Base-by-base conservation (phyloP, 2,113 vertebrate species). In the human region DNA sequence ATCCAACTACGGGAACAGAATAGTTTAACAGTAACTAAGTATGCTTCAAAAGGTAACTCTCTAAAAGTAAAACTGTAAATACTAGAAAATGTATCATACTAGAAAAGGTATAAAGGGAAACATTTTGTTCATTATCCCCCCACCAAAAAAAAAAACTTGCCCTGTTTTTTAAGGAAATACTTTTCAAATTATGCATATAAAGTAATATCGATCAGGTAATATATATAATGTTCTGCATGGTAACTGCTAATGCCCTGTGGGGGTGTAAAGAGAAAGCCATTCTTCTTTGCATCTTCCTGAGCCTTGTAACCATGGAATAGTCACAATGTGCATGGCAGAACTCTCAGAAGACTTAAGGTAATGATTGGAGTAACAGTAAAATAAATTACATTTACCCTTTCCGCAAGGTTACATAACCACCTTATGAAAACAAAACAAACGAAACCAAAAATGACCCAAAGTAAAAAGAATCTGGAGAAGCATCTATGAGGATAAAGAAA, bases 21-120 rank as follows among this genome's bases (percentile, higher is more conserved):
- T 16, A 70, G 59, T 89, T 96, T 92, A 90, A 70, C 57, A 95
- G 86, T 91, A 97, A 93, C 82, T 83, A 83, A 72, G 82, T n/a
- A 86, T 66, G 73, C 89, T 92, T 88, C 52, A 57, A 92, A 96
- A 94, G 85, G 68, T 91, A 83, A 92, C 8, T 61, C n/a, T 40
- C 89, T 43, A 78, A 81, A 95, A 95, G 32, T 25, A 75, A 79
- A 80, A 87, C 20, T 90, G 93, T 48, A 93, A 90, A 95, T 32
- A 72, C 30, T 48, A 93, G 84, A 38, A 96, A 68, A 93, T 5
- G 18, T 40, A 80, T 59, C 61, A 95, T 25, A 76, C 30, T 52
- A 93, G 88, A 38, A 96, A 68, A 92, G 2, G 16, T 45, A 80
- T 59, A 27, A 88, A 82, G 75, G 55, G 23, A 76, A 96, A 93